Percentiles rank a stretch among this genome's conserved stretches.
phyloP scores from a whole-genome alignment of 2,888 invertebrate genomes.

The Stenodema calcarata region DNA sequence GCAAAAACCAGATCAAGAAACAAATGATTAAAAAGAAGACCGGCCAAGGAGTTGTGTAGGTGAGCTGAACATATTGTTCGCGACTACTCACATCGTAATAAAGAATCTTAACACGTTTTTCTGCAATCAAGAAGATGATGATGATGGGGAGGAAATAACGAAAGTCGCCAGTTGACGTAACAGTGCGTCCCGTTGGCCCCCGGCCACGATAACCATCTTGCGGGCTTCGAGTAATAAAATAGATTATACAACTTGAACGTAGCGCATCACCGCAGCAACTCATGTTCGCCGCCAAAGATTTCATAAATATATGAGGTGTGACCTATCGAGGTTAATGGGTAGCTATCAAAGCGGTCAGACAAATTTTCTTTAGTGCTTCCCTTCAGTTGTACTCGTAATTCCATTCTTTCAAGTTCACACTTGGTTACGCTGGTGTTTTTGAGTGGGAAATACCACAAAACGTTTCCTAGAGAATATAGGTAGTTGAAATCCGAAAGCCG shows the following conservation, averaged over 20 bases:
- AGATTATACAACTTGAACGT: background rate
- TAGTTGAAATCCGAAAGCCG: too few species aligned
- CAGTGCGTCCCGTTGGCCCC: background rate
- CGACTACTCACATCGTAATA: background rate
- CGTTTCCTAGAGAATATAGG: too few species aligned
- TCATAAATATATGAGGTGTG: too few species aligned
- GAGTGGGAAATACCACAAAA: too few species aligned
- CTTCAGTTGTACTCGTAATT: too few species aligned
- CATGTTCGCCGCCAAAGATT: background rate
- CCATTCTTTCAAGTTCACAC: too few species aligned
- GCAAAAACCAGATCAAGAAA: too few species aligned
- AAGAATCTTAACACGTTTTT: background rate
- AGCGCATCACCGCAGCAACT: background rate
- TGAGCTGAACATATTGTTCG: background rate
- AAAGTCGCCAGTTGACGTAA: background rate
- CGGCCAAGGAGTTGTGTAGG: background rate
- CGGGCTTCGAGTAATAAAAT: background rate
- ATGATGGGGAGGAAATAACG: conserved; percentile 8
- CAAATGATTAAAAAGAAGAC: background rate
- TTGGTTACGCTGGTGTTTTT: too few species aligned
- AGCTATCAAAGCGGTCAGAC: too few species aligned
- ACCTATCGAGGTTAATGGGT: too few species aligned
- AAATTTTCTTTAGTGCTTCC: too few species aligned
- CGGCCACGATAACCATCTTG: background rate
- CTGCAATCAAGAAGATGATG: conserved; percentile 13